Percentiles rank a stretch among this genome's conserved stretches.
These are phyloP conservation scores for Anodontia alba DNA, from an alignment of 2,888 invertebrate genomes.

Conservation along the genomic window DNA sequence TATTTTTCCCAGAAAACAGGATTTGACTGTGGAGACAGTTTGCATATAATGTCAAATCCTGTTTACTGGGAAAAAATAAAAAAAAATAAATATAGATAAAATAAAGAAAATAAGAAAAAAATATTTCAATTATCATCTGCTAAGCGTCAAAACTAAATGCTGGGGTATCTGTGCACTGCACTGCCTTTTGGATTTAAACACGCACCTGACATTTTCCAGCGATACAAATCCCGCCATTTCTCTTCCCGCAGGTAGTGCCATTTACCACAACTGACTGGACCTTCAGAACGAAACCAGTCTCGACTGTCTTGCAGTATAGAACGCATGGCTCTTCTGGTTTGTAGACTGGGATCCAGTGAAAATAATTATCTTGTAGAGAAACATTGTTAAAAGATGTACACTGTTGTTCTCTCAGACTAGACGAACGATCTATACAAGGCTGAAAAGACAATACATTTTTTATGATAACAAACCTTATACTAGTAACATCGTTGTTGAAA, in stretches of 20 bases:
- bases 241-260: slow-evolving; percentile 93
- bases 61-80: too few species aligned
- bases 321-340: slow-evolving; percentile 91
- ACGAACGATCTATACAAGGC: not conserved
- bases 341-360: slow-evolving; percentile 93
- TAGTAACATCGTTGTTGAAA: too few species aligned
- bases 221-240: slow-evolving; percentile 95
- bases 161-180: too few species aligned
- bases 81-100: too few species aligned
- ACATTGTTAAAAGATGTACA: slow-evolving; percentile 93
- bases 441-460: not conserved
- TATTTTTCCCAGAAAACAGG: too few species aligned
- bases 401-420: slow-evolving; percentile 88
- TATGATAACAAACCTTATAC: too few species aligned
- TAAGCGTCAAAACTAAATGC: too few species aligned
- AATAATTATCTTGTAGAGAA: slow-evolving; percentile 90
- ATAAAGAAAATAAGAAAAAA: too few species aligned
- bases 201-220: slow-evolving; percentile 95
- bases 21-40: too few species aligned
- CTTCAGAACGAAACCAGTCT: slow-evolving; percentile 54
- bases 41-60: too few species aligned
- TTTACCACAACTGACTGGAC: slow-evolving; percentile 88
- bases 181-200: too few species aligned
- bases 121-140: too few species aligned
- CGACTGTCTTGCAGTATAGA: slow-evolving; percentile 88